Base-by-base conservation (phyloP, 2,113 vertebrate species). In the Lophius piscatorius region DNA sequence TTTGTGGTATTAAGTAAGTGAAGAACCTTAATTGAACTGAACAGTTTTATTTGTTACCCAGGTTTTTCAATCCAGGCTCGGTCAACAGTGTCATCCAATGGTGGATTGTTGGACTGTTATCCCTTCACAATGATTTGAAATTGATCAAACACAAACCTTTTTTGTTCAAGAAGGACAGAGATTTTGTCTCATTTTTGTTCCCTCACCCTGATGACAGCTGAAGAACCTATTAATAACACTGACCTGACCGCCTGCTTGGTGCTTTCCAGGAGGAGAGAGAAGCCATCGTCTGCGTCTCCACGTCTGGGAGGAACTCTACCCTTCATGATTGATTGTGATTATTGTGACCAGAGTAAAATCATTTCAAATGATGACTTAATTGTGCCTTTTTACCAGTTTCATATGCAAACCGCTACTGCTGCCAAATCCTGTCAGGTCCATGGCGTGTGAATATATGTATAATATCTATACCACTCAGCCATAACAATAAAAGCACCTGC, bases 221-320 rank as follows among this genome's bases (percentile, higher is more conserved):
- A 23, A 76, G 54, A 78, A 78, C 56, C 45, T 31, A 85, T 84
- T 77, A 74, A 84, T 87, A 84, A 31, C 69, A 38, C 34, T 33
- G 35, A 57, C 48, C 74, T 73, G 63, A n/a, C 50, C 41, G 58
- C 41, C 50, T 14, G 62, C 57, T 58, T 52, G 17, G 56, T 66
- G 70, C 56, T 70, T 58, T 61, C 57, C 22, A 50, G 24, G 31
- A 65, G 35, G 29, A 29, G 57, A 60, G 65, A 75, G 34, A 70
- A 56, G 62, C 45, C 36, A 16, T 57, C 17, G 40, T 44, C 59
- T 74, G 63, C 50, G 59, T 76, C 50, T 78, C 16, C 28, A 77
- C 60, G 65, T 76, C 60, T 70, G 71, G 50, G 63, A 74, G 24
- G 51, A 70, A 56, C 66, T 70, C 34, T 50, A n/a, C n/a, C n/a